Conservation (phyloP, 2,113 vertebrate genomes). For the Nibea coibor region DNA sequence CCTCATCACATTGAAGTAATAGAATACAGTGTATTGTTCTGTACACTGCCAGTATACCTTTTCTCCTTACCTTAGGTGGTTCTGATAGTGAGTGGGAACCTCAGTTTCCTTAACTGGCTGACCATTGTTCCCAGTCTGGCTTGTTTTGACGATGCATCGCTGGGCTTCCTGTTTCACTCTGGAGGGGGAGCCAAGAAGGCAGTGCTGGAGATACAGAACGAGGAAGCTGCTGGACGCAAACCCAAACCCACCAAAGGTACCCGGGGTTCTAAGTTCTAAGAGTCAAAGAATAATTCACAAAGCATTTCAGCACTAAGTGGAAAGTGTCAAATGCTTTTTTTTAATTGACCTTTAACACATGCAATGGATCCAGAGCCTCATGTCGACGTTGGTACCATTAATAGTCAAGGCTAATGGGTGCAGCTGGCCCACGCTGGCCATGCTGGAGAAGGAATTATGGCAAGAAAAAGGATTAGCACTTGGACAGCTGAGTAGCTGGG, state of each 20-base stretch:
- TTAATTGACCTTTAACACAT: not conserved
- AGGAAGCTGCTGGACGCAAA: not conserved
- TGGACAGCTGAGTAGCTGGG: conserved; percentile 55
- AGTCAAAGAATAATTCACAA: not conserved
- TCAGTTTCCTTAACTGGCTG: conserved; percentile 98
- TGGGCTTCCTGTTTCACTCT: conserved; percentile 85
- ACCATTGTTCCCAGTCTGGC: conserved; percentile 94
- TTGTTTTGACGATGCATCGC: conserved; percentile 90
- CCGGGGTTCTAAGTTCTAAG: not conserved
- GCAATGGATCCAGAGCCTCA: not conserved
- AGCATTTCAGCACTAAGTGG: too few relatives aligned
- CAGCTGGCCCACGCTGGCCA: not conserved
- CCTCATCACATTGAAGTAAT: too few relatives aligned
- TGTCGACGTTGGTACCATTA: not conserved
- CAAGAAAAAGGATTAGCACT: conserved; percentile 50
- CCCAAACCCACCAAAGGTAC: conserved; percentile 76
- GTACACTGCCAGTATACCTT: too few relatives aligned
- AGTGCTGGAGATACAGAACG: conserved; percentile 77
- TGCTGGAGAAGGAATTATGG: conserved; percentile 36
- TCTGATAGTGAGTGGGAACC: conserved; percentile 93
- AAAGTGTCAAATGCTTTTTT: not conserved
- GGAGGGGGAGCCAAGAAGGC: conserved; percentile 66
- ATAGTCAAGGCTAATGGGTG: not conserved
- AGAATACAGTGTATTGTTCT: too few relatives aligned
- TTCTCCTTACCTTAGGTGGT: conserved; percentile 77